Evolutionary conservation across 2,797 vertebrate species (phyloP), one percentile per base, ranked within the genome.

Genomic region (Anabacerthia variegaticeps): DNA sequence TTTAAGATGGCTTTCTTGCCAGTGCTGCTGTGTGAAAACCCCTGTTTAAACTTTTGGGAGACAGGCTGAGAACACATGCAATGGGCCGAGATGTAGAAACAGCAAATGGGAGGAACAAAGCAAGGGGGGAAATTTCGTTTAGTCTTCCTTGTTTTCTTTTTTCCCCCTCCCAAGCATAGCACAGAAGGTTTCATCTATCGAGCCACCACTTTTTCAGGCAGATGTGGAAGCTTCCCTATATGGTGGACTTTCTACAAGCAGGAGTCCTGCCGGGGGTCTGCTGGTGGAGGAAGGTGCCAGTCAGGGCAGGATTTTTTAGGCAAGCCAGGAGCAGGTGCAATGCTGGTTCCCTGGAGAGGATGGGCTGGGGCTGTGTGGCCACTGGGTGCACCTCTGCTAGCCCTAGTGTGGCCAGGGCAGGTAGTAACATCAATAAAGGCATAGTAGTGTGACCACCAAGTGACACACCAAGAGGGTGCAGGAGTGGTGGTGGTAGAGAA

Each of bases 271-370:
- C n/a, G 1, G 1, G n/a, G 24, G 14, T 21, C 23, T 7, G 4
- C 13, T 59, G 22, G 28, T 9, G 2, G 18, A 56, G 23, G 22
- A 74, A 73, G 61, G n/a, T 88, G 36, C n/a, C 4, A 3, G 8
- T 8, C 24, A 6, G 61, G 67, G n/a, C 14, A 43, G 32, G 48
- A 23, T 63, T 48, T 51, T 76, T 49, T 28, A 46, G 68, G 34
- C 23, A 23, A 54, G 15, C 43, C 32, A 43, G 0, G 0, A 81
- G 14, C 51, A 15, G 0, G 0, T 32, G n/a, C 3, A 9, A 14
- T 68, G 28, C 76, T 77, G 65, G 7, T 32, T 86, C 11, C 24
- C 22, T 66, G 68, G 49, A 19, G 0, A 4, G 44, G 10, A 11
- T n/a, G 36, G 22, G 58, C 55, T 82, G 72, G 27, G 39, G 43